These are phyloP conservation scores for Damaliscus lunatus DNA, from an alignment of 2,113 vertebrate genomes.

Conservation along the genomic window DNA sequence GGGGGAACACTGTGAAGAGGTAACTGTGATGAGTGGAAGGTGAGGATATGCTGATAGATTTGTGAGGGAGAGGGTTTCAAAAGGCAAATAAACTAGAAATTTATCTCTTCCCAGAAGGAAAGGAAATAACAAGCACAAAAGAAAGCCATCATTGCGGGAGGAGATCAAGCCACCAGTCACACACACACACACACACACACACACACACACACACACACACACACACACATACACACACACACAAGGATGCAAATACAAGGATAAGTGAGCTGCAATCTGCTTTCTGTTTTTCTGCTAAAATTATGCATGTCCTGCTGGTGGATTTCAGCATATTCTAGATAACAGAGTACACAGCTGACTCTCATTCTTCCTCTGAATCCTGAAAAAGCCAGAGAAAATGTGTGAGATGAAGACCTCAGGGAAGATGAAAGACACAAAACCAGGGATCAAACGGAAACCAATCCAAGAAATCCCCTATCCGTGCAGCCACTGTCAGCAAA, in stretches of 20 bases:
- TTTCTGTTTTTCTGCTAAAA: not conserved
- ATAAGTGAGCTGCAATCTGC: not conserved
- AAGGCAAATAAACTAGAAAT: not conserved
- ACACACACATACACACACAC: too few relatives aligned
- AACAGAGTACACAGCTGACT: not conserved
- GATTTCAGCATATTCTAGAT: not conserved
- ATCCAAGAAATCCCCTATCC: not conserved
- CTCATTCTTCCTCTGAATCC: not conserved
- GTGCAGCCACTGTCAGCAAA: not conserved
- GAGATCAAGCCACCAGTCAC: not conserved
- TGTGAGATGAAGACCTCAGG: not conserved
- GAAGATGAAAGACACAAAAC: not conserved
- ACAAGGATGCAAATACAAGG: not conserved
- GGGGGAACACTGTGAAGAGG: not conserved
- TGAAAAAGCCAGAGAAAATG: not conserved
- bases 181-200: not conserved
- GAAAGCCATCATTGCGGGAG: not conserved
- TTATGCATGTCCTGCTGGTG: not conserved
- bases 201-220: too few relatives aligned
- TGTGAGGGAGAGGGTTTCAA: not conserved
- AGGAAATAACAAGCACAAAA: not conserved
- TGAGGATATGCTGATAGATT: not conserved
- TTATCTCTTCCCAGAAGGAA: not conserved
- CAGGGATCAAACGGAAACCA: not conserved
- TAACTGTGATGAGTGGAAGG: not conserved